Evolutionary conservation across 1,140 invertebrate genomes (phyloP).

Genomic region (Drosophila repletoides): DNA sequence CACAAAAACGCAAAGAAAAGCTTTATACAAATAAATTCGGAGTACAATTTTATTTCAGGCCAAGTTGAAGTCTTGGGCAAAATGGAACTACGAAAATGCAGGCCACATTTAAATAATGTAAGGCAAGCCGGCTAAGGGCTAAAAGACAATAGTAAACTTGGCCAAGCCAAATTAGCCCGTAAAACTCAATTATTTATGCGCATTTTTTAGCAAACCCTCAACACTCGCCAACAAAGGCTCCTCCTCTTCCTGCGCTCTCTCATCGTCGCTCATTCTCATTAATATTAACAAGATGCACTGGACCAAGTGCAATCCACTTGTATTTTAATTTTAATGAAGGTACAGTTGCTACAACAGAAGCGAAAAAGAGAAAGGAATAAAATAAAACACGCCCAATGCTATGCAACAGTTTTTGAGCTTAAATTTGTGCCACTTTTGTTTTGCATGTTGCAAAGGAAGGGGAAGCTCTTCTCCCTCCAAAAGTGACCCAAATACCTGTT

Average conservation of each 20-base stretch:
- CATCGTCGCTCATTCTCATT: too few species aligned
- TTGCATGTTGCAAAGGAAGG: constrained; percentile 49
- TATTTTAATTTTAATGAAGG: constrained; percentile 36
- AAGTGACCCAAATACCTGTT: constrained; percentile 75
- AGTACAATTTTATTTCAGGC: too few species aligned
- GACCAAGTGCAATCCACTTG: constrained; percentile 24
- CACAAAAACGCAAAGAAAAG: too few species aligned
- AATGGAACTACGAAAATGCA: constrained; percentile 6
- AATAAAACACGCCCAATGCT: constrained; percentile 26
- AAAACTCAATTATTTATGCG: constrained; percentile 39
- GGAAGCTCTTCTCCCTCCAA: too few species aligned
- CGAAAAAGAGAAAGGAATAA: neutral
- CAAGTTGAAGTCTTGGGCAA: neutral
- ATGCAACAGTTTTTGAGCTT: constrained; percentile 47
- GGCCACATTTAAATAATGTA: neutral
- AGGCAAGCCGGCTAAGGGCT: neutral
- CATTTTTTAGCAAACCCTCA: constrained; percentile 20
- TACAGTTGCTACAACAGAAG: constrained; percentile 3
- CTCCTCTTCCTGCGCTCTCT: neutral
- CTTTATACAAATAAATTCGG: too few species aligned
- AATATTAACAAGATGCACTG: constrained; percentile 34
- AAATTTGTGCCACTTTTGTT: constrained; percentile 71
- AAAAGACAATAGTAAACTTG: constrained; percentile 33
- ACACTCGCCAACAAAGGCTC: neutral
- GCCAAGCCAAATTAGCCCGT: constrained; percentile 29